phyloP scores from a whole-genome alignment of 35 echinoderm and acorn worm species.

The Heliocidaris tuberculata region DNA sequence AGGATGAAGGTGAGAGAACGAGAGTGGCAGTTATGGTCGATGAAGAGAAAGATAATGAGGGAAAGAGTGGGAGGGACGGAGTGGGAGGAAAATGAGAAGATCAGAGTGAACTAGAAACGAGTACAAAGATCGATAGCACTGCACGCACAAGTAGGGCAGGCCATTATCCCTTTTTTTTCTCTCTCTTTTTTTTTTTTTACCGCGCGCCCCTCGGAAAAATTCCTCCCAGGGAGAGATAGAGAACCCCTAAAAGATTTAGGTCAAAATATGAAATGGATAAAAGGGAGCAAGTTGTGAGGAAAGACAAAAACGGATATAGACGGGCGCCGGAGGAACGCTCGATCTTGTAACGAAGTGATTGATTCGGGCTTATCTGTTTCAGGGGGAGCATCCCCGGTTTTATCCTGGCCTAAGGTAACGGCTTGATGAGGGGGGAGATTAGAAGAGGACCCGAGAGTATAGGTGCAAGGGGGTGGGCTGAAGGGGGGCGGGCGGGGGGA shows the following conservation, averaged over 20 bases:
- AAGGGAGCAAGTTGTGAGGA: slow-evolving; percentile 11
- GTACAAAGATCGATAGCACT: background rate
- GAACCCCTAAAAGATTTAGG: background rate
- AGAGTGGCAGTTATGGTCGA: too few species aligned
- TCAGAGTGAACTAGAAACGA: background rate
- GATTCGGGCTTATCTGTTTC: background rate
- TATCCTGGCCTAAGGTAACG: background rate
- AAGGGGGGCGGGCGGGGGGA: background rate
- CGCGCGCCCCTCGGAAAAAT: background rate
- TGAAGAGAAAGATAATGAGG: too few species aligned
- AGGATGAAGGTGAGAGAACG: too few species aligned
- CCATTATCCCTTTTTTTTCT: background rate
- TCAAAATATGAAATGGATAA: slow-evolving; percentile 23
- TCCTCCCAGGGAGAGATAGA: background rate
- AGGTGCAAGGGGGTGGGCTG: background rate
- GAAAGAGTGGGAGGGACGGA: background rate
- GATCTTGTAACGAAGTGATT: slow-evolving; percentile 1
- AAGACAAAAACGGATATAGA: background rate
- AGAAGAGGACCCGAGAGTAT: background rate
- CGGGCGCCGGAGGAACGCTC: slow-evolving; percentile 23
- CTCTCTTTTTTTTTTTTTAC: too few species aligned
- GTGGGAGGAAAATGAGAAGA: background rate
- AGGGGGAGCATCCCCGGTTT: background rate
- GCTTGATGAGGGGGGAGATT: background rate
- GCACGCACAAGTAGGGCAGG: background rate